phyloP scores from a whole-genome alignment of 2,797 vertebrate genomes.

The Coendou prehensilis region DNA sequence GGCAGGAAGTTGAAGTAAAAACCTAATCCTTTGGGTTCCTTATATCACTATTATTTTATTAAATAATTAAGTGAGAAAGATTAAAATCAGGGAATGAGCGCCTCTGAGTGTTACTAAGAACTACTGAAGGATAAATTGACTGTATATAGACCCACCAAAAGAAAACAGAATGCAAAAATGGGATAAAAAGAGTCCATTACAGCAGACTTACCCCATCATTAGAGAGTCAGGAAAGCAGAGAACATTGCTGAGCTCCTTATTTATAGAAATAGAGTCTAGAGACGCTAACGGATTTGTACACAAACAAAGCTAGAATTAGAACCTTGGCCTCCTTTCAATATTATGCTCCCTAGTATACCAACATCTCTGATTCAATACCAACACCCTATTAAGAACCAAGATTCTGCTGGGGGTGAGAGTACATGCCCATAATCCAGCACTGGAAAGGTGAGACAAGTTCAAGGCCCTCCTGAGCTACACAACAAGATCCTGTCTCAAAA shows the following conservation, averaged over 20 bases:
- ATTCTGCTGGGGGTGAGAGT: neutral
- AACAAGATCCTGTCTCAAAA: neutral
- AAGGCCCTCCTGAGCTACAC: neutral
- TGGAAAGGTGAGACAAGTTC: neutral
- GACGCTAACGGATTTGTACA: neutral
- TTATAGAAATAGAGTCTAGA: neutral
- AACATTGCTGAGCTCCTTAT: neutral
- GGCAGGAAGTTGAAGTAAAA: neutral
- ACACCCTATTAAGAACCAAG: neutral
- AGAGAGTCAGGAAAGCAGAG: neutral
- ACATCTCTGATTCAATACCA: neutral
- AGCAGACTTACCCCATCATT: neutral
- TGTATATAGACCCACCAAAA: neutral
- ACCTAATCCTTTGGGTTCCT: neutral
- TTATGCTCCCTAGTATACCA: neutral
- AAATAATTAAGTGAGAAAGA: conserved; percentile 13
- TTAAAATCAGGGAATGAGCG: neutral
- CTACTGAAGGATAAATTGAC: neutral
- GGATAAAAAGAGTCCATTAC: neutral
- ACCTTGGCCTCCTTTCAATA: neutral
- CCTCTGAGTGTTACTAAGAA: neutral
- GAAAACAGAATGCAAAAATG: neutral
- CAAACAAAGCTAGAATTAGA: neutral
- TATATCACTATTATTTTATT: neutral
- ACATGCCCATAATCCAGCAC: neutral